phyloP scores from a whole-genome alignment of 2,797 vertebrate genomes.

The Echeneis naucrates region DNA sequence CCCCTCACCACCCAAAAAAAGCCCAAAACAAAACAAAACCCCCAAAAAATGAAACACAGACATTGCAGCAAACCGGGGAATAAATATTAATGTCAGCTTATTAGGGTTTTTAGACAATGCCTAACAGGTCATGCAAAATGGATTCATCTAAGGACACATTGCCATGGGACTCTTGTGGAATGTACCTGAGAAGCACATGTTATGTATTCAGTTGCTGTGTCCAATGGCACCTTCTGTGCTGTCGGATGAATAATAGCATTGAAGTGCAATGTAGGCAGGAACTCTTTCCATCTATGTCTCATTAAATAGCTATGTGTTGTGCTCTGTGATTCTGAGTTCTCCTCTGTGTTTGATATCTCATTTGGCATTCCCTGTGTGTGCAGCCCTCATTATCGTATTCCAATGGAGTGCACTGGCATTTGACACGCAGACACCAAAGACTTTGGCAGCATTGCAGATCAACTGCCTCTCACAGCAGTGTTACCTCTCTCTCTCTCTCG shows the following conservation, averaged over 20 bases:
- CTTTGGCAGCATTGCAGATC: slow-evolving; percentile 70
- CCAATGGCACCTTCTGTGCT: slow-evolving; percentile 14
- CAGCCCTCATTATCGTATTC: slow-evolving; percentile 76
- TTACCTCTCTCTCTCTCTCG: slow-evolving; percentile 32
- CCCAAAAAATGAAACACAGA: too few relatives aligned
- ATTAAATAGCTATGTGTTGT: slow-evolving; percentile 62
- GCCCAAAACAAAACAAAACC: not conserved
- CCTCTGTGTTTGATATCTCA: slow-evolving; percentile 69
- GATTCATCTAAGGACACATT: slow-evolving; percentile 12
- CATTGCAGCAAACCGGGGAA: slow-evolving; percentile 16
- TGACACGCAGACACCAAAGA: slow-evolving; percentile 75
- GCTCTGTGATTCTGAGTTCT: slow-evolving; percentile 55
- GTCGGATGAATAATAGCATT: slow-evolving; percentile 28
- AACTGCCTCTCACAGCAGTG: slow-evolving; percentile 60
- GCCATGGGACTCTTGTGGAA: not conserved
- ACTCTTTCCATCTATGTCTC: slow-evolving; percentile 56
- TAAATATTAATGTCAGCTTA: slow-evolving; percentile 19
- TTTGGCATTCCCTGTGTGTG: slow-evolving; percentile 77
- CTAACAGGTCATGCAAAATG: slow-evolving; percentile 10
- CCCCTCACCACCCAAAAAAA: too few relatives aligned
- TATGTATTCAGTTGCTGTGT: slow-evolving; percentile 15
- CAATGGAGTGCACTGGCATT: slow-evolving; percentile 74
- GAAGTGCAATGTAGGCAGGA: slow-evolving; percentile 37
- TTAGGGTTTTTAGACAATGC: not conserved
- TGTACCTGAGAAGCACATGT: not conserved